Conservation (phyloP, 1,140 invertebrate species). For the Campodea augens region DNA sequence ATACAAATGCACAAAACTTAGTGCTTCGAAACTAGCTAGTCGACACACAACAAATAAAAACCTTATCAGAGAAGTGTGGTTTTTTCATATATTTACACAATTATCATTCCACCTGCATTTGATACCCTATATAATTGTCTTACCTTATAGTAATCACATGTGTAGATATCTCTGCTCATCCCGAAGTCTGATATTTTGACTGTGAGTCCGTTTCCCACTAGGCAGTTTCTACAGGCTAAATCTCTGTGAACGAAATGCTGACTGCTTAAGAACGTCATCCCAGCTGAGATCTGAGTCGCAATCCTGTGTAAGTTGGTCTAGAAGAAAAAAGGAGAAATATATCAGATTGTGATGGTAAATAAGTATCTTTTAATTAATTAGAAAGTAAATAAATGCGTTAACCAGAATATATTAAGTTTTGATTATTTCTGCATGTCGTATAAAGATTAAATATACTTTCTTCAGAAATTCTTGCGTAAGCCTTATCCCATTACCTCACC, state of each 20-base stretch:
- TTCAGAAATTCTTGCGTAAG: too few relatives aligned
- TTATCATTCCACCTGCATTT: too few relatives aligned
- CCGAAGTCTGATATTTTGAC: slow-evolving; percentile 88
- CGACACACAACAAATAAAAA: too few relatives aligned
- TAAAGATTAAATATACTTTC: neutral
- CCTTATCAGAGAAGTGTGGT: too few relatives aligned
- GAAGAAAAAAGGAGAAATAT: slow-evolving; percentile 8
- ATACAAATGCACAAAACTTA: too few relatives aligned
- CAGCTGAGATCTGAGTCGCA: slow-evolving; percentile 53
- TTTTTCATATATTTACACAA: too few relatives aligned
- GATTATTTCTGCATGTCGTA: neutral
- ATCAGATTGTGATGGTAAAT: neutral
- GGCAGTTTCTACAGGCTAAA: slow-evolving; percentile 73
- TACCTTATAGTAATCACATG: slow-evolving; percentile 82
- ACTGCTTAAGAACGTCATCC: slow-evolving; percentile 71
- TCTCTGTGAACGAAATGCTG: slow-evolving; percentile 84
- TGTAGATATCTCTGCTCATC: slow-evolving; percentile 76
- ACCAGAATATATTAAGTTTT: neutral
- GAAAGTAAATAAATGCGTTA: neutral
- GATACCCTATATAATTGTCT: too few relatives aligned
- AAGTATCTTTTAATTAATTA: neutral
- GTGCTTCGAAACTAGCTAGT: too few relatives aligned
- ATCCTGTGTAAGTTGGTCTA: slow-evolving; percentile 37
- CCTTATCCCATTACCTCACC: too few relatives aligned
- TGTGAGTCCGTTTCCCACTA: slow-evolving; percentile 53